A percentile compares a stretch with the other conserved stretches of the same genome.
These are phyloP conservation scores for Lepidochitona cinerea DNA, from an alignment of 2,888 invertebrate genomes.

Conservation along the genomic window DNA sequence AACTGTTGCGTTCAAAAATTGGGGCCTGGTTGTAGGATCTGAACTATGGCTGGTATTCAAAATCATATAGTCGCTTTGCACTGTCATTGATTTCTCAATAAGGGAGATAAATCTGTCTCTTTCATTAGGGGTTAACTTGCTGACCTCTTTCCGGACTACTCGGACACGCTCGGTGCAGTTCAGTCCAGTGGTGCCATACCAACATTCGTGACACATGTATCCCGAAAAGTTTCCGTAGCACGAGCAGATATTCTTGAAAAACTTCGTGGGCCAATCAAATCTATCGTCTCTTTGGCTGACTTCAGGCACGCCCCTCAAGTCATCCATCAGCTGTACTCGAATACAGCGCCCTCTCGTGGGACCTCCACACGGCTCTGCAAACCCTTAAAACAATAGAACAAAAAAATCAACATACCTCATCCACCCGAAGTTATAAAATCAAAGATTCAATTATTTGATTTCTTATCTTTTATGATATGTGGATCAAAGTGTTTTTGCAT, in stretches of 20 bases:
- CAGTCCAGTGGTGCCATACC: not conserved
- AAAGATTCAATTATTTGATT: too few relatives aligned
- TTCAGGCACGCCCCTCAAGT: not conserved
- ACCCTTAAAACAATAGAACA: not conserved
- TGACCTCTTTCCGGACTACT: constrained; percentile 4
- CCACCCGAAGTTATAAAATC: too few relatives aligned
- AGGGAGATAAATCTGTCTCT: not conserved
- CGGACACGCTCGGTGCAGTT: not conserved
- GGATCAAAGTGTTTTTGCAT: too few relatives aligned
- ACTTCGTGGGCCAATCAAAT: constrained; percentile 2
- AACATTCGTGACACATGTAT: constrained; percentile 7
- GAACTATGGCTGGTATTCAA: constrained; percentile 11
- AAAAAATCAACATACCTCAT: too few relatives aligned
- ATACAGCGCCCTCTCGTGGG: not conserved
- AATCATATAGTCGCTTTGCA: constrained; percentile 10
- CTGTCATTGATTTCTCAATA: not conserved
- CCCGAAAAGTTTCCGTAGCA: not conserved
- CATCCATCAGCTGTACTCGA: not conserved
- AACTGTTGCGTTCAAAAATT: constrained; percentile 11
- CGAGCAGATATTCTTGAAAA: not conserved
- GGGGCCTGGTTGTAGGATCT: not conserved
- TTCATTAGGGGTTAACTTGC: not conserved
- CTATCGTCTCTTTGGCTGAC: not conserved
- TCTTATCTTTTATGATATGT: too few relatives aligned
- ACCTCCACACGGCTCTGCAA: not conserved